Conservation (phyloP, 2,113 vertebrate genomes). For the Hippopotamus amphibius region DNA sequence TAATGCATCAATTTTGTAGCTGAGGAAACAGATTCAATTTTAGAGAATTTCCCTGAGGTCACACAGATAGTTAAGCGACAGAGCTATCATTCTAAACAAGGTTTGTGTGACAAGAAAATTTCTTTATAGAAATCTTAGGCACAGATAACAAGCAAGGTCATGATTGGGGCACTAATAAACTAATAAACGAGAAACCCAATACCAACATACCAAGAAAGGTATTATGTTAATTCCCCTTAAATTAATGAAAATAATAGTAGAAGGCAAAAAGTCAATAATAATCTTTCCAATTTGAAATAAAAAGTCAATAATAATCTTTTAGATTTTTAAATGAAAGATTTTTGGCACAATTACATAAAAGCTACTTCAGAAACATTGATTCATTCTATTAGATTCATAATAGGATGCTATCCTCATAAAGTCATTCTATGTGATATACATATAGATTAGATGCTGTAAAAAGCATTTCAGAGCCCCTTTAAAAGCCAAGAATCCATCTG, state of each 20-base stretch:
- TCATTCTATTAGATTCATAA: neutral
- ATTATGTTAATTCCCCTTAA: neutral
- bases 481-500: neutral
- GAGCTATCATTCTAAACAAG: neutral
- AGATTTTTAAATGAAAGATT: constrained; percentile 37
- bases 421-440: neutral
- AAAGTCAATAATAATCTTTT: constrained; percentile 2
- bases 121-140: neutral
- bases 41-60: neutral
- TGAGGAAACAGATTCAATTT: constrained; percentile 43
- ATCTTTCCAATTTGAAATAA: constrained; percentile 20
- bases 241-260: constrained; percentile 26
- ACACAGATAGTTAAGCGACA: neutral
- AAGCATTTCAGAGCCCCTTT: neutral
- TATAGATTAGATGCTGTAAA: neutral
- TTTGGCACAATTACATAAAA: neutral
- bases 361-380: neutral
- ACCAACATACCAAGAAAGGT: neutral
- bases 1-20: neutral
- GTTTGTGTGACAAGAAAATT: neutral
- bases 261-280: neutral
- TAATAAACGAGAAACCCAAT: neutral
- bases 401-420: neutral
- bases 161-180: neutral
- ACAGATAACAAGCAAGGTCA: neutral